Percentiles rank a stretch among this genome's conserved stretches.
Evolutionary conservation across 2,888 invertebrate species (phyloP).

Genomic region (Drosophila stalkeri): DNA sequence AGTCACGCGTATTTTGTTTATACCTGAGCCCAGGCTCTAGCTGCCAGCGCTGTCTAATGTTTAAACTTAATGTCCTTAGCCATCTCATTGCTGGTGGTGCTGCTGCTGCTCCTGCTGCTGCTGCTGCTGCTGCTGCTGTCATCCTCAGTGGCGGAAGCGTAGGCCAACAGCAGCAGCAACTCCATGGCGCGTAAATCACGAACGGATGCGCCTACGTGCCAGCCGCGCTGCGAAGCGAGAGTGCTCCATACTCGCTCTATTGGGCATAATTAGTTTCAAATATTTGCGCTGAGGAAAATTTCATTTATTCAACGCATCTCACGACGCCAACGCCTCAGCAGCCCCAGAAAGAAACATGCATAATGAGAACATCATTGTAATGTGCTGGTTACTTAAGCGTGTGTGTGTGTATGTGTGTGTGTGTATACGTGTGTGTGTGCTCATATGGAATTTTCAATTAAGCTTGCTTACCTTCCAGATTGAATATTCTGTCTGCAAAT

Average conservation of each 20-base stretch:
- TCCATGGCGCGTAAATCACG: constrained; percentile 61
- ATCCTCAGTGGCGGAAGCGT: constrained; percentile 40
- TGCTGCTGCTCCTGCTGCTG: constrained; percentile 11
- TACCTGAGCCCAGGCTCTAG: constrained; percentile 49
- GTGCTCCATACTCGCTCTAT: constrained; percentile 63
- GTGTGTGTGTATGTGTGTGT: constrained; percentile 12
- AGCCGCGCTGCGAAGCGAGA: constrained; percentile 21
- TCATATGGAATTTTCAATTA: constrained; percentile 58
- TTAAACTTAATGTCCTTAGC: constrained; percentile 62
- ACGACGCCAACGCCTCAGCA: constrained; percentile 8
- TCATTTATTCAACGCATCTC: constrained; percentile 67
- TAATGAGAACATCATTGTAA: constrained; percentile 48
- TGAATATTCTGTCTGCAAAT: neutral
- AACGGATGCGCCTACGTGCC: constrained; percentile 70
- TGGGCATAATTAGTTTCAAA: constrained; percentile 81
- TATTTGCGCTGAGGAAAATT: constrained; percentile 71
- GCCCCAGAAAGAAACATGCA: constrained; percentile 17
- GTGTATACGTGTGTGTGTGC: constrained; percentile 17
- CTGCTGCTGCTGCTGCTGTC: constrained; percentile 3
- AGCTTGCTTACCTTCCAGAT: constrained; percentile 42
- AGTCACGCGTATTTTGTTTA: constrained; percentile 82
- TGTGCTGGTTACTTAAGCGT: constrained; percentile 3
- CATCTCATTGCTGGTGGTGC: constrained; percentile 22
- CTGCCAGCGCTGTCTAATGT: constrained; percentile 61
- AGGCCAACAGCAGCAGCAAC: constrained; percentile 22